Percentiles rank a stretch among this genome's conserved stretches.
Conservation (phyloP, 2,113 vertebrate genomes). For the Lophochroa leadbeateri region DNA sequence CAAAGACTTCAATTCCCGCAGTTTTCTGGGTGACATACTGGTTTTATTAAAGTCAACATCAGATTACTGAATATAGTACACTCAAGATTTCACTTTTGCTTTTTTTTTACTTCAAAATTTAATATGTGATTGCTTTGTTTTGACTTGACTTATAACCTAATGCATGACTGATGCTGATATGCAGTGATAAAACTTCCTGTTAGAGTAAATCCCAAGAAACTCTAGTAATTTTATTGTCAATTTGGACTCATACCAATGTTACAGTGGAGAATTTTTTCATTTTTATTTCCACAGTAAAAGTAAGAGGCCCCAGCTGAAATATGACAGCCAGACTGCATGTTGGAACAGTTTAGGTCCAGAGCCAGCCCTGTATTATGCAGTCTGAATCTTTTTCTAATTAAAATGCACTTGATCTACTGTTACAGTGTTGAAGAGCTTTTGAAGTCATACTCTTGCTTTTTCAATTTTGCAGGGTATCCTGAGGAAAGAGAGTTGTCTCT, state of each 20-base stretch:
- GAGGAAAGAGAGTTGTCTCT: neutral
- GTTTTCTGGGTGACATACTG: neutral
- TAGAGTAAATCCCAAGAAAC: slow-evolving; percentile 42
- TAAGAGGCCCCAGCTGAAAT: slow-evolving; percentile 46
- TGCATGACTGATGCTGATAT: slow-evolving; percentile 25
- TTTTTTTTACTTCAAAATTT: slow-evolving; percentile 18
- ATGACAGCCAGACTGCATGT: slow-evolving; percentile 16
- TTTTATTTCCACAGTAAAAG: slow-evolving; percentile 52
- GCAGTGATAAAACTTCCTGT: slow-evolving; percentile 47
- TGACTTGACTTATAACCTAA: slow-evolving; percentile 23
- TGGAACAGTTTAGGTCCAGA: neutral
- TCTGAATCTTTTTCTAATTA: slow-evolving; percentile 56
- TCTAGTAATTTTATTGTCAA: slow-evolving; percentile 17
- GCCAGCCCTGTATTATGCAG: neutral
- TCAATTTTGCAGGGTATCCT: neutral
- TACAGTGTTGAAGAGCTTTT: slow-evolving; percentile 13
- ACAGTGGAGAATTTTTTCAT: slow-evolving; percentile 12
- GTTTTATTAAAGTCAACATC: neutral
- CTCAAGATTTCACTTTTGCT: slow-evolving; percentile 32
- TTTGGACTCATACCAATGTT: slow-evolving; percentile 42
- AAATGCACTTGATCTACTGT: slow-evolving; percentile 47
- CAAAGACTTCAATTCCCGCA: neutral
- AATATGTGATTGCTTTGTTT: slow-evolving; percentile 34
- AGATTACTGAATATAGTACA: neutral
- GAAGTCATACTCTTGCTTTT: slow-evolving; percentile 14